Base-by-base conservation (phyloP, 2,888 invertebrate genomes). In the Globia sparganii region DNA sequence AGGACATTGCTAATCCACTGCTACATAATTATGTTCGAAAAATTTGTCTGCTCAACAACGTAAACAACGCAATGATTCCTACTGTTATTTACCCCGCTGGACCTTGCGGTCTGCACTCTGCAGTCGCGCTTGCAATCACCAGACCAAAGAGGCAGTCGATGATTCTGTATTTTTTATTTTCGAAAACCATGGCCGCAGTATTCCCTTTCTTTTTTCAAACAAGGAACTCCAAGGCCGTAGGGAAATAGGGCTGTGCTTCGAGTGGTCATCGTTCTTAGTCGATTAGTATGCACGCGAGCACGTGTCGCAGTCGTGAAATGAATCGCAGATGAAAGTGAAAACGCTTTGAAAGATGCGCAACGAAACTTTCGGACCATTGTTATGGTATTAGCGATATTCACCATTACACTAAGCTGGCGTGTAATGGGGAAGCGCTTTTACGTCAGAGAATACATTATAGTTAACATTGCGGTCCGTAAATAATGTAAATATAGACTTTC, bases 241-340 rank as follows among this genome's bases (percentile, higher is more conserved):
- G 87, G 87, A 86, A 89, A 78, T 80, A 86, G 78, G 79, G 80
- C 65, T 67, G 76, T 53, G 62, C 59, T 61, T 28, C 62, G 72
- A 82, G 59, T 78, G 80, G 78, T 78, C 81, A 80, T 71, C 81
- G 81, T 67, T 69, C 37, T 72, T 78, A 81, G 64, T 80, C 83
- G 77, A 88, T 93, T 91, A 89, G 90, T 90, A 93, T 93, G 89
- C 94, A 87, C 69, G 80, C 66, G 74, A 86, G 88, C 85, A 84
- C 72, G 79, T 86, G 85, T 81, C 86, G 81, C 87, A 86, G 89
- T 92, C 94, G 93, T 94, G 94, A 89, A 84, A 80, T 85, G 92
- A 93, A 92, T 93, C 75, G 79, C 78, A 86, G 88, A 91, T 87
- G 92, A 94, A 94, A 94, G 94, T 94, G 94, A 94, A 93, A 94